phyloP scores from a whole-genome alignment of 2,113 vertebrate species.

The Neomonachus schauinslandi region DNA sequence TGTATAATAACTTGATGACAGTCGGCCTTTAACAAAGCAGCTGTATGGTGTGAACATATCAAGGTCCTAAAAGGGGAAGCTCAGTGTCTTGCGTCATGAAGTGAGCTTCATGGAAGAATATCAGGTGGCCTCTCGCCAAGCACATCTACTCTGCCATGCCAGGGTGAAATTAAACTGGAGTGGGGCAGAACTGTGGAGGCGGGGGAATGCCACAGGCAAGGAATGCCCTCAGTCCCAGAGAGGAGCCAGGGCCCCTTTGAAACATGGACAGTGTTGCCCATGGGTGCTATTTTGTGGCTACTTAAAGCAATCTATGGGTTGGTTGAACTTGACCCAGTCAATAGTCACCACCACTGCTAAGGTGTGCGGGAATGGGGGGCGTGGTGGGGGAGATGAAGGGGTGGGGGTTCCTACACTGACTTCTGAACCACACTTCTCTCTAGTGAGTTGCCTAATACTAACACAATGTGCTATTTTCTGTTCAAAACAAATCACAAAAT shows the following conservation, averaged over 20 bases:
- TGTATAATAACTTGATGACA: neutral
- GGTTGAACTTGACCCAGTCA: no score
- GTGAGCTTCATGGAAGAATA: neutral
- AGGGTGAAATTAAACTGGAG: neutral
- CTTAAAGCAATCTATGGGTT: neutral
- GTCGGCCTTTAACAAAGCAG: no score
- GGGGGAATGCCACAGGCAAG: neutral
- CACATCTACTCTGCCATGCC: neutral
- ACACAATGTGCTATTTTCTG: neutral
- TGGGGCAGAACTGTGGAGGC: neutral
- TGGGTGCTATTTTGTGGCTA: neutral
- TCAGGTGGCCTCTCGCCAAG: rapidly evolving
- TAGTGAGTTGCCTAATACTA: neutral
- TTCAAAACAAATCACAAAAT: neutral
- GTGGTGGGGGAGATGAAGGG: no score
- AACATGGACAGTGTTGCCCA: neutral
- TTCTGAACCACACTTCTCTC: neutral
- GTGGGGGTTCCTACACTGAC: neutral
- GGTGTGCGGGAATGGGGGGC: neutral
- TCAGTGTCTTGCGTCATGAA: rapidly evolving
- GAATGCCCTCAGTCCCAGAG: no score
- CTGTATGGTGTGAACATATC: rapidly evolving
- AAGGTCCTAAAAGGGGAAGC: no score
- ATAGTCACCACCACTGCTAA: rapidly evolving
- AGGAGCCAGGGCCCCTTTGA: neutral